Evolutionary conservation across 2,888 invertebrate genomes (phyloP).

Genomic region (Desoria tigrina): DNA sequence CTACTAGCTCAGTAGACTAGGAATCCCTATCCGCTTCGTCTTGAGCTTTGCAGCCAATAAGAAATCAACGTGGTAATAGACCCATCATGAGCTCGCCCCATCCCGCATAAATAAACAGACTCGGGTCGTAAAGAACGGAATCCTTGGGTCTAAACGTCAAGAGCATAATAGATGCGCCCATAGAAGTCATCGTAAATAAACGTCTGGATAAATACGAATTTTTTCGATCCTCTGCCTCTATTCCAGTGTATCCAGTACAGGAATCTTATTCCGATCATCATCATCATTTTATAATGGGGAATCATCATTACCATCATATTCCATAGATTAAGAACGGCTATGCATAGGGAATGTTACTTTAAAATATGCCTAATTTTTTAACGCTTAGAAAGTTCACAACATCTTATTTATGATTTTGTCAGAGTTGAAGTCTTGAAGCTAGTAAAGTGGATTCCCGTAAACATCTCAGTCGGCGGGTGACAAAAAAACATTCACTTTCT

Average conservation of each 20-base stretch:
- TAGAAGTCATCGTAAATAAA: slow-evolving; percentile 39
- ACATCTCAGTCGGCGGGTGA: too few relatives aligned
- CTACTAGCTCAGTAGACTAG: background rate
- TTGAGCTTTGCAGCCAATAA: slow-evolving; percentile 18
- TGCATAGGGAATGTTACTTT: too few relatives aligned
- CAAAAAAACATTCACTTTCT: too few relatives aligned
- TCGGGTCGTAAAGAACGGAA: slow-evolving; percentile 30
- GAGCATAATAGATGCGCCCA: slow-evolving; percentile 35
- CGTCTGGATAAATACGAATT: slow-evolving; percentile 33
- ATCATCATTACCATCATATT: too few relatives aligned
- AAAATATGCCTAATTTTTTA: too few relatives aligned
- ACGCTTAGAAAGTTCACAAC: too few relatives aligned
- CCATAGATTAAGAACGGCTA: too few relatives aligned
- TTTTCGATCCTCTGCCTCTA: slow-evolving; percentile 23
- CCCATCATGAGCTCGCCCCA: slow-evolving; percentile 27
- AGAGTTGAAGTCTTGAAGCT: too few relatives aligned
- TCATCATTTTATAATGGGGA: slow-evolving; percentile 3
- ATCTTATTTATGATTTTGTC: too few relatives aligned
- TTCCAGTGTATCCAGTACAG: background rate
- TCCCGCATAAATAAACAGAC: slow-evolving; percentile 30
- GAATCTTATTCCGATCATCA: background rate
- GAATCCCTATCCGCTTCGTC: background rate
- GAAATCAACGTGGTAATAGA: slow-evolving; percentile 31
- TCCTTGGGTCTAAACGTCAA: slow-evolving; percentile 34
- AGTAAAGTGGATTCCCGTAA: too few relatives aligned